Percentiles rank a stretch among this genome's conserved stretches.
Evolutionary conservation across 2,888 invertebrate species (phyloP).

Genomic region (Lasius platythorax): DNA sequence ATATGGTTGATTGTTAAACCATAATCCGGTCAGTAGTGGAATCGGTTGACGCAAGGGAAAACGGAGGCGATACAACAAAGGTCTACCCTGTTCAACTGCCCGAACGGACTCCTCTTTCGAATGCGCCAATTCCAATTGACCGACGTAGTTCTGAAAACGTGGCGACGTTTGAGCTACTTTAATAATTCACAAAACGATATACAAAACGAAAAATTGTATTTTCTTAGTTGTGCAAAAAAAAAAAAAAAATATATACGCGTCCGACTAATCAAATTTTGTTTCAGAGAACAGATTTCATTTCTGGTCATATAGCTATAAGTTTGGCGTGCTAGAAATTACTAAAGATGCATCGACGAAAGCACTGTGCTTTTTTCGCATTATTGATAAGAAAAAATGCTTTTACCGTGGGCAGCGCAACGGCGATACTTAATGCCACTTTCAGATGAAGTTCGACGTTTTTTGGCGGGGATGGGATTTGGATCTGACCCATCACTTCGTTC

Average conservation of each 20-base stretch:
- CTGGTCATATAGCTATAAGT: neutral
- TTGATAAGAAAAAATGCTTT: conserved; percentile 33
- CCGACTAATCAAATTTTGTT: conserved; percentile 2
- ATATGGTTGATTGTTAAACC: conserved; percentile 76
- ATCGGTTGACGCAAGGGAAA: conserved; percentile 81
- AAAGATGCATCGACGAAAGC: neutral
- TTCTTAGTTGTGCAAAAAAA: neutral
- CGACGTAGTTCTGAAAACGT: conserved; percentile 79
- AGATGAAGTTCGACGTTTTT: conserved; percentile 73
- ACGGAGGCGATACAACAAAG: conserved; percentile 78
- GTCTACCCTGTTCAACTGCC: conserved; percentile 74
- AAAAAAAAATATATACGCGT: too few species aligned
- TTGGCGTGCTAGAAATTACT: neutral
- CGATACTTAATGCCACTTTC: conserved; percentile 75
- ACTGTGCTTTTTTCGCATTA: neutral
- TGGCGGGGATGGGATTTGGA: conserved; percentile 77
- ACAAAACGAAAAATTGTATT: neutral
- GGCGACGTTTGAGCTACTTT: conserved; percentile 22
- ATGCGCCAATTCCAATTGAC: conserved; percentile 78
- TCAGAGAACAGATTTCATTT: neutral
- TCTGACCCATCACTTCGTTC: conserved; percentile 74
- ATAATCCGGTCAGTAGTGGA: conserved; percentile 78
- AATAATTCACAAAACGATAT: neutral
- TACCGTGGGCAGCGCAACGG: conserved; percentile 77
- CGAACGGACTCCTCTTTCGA: conserved; percentile 77